Base-by-base conservation (phyloP, 2,113 vertebrate genomes). In the Sitta europaea region DNA sequence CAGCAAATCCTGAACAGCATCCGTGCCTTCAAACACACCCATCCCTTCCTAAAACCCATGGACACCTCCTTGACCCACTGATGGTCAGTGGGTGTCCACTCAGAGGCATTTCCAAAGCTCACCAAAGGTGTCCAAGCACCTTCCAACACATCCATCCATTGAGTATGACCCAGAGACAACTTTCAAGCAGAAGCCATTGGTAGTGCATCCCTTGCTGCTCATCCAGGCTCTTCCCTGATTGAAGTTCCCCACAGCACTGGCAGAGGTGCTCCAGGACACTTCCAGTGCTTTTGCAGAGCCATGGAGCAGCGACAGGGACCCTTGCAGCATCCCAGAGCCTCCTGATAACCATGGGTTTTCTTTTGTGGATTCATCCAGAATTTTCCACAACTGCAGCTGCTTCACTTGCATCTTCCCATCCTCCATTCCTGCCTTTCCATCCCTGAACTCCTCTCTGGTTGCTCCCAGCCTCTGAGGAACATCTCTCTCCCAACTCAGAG, bases 291-390 rank as follows among this genome's bases (percentile, higher is more conserved):
- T 5, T 51, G 16, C 27, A 50, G 42, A 89, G n/a, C n/a, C 1
- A 3, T 1, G 13, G 38, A 68, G 65, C 36, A 50, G 33, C 14
- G 51, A 48, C 12, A 42, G 5, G 28, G 36, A 61, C 55, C 40
- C 33, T 59, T 67, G n/a, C 38, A 36, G 14, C 8, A 23, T 1
- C 10, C 27, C 24, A 88, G 3, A 74, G 1, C 21, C 28, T 50
- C 36, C 42, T 63, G 85, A 57, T 45, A 51, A 0, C 0, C 0
- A 9, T n/a, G 23, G 17, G 7, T 4, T 76, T 58, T 58, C 22
- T 71, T 76, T 36, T 40, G 11, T 21, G 11, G 7, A 12, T 73
- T 6, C 19, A 68, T 15, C 29, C 48, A 54, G 33, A 29, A 23
- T 84, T 77, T 77, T 78, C 59, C 47, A 54, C 53, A 54, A 23